Conservation (phyloP, 1,140 invertebrate species). For the Doryteuthis pealeii region DNA sequence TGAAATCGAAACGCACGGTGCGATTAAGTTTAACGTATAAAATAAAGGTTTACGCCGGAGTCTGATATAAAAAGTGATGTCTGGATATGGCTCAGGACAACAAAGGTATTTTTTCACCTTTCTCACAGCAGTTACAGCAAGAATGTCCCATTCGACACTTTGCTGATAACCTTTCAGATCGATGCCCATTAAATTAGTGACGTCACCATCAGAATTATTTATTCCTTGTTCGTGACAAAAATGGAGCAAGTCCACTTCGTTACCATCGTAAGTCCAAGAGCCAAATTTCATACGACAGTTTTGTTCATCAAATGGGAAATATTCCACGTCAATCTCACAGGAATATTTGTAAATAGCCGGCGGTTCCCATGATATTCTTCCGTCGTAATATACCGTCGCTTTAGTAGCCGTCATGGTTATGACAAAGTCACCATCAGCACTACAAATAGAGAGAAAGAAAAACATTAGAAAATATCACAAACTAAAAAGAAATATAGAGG, state of each 20-base stretch:
- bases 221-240: constrained; percentile 13
- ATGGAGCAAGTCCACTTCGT: constrained; percentile 69
- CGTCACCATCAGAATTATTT: background rate
- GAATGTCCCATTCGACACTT: constrained; percentile 64
- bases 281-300: constrained; percentile 83
- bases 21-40: constrained; percentile 51
- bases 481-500: background rate
- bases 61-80: constrained; percentile 96
- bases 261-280: constrained; percentile 80
- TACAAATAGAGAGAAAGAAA: constrained; percentile 35
- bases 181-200: background rate
- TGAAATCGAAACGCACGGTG: constrained; percentile 53
- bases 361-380: constrained; percentile 94
- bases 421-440: constrained; percentile 64
- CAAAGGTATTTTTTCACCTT: constrained; percentile 70
- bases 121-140: constrained; percentile 76
- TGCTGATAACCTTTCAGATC: constrained; percentile 19
- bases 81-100: constrained; percentile 87
- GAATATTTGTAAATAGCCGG: constrained; percentile 98
- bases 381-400: constrained; percentile 67
- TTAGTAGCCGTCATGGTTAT: constrained; percentile 62
- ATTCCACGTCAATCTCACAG: constrained; percentile 94
- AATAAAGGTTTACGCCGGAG: constrained; percentile 69
- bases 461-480: background rate
- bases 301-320: constrained; percentile 86